A percentile compares a stretch with the other conserved stretches of the same genome.
Evolutionary conservation across 2,888 invertebrate species (phyloP).

Genomic region (Julus scanicus): DNA sequence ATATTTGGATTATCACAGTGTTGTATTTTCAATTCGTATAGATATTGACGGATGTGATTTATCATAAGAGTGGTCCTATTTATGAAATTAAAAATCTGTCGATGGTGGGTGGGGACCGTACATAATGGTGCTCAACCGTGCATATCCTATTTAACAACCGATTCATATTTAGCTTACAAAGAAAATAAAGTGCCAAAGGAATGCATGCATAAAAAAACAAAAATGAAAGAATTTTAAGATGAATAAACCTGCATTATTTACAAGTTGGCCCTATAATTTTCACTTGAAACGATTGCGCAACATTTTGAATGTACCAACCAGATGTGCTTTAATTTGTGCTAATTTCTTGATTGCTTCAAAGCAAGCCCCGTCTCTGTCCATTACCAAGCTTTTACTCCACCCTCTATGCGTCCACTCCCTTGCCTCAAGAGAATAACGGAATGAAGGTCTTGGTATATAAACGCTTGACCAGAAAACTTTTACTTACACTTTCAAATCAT

Average conservation of each 20-base stretch:
- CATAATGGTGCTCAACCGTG: conserved; percentile 22
- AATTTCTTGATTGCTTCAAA: conserved; percentile 46
- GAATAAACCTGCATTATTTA: not conserved
- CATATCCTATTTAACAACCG: not conserved
- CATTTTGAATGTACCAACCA: conserved; percentile 48
- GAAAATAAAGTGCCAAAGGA: conserved; percentile 1
- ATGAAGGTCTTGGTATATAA: conserved; percentile 52
- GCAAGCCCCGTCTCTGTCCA: conserved; percentile 45
- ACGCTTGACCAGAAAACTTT: conserved; percentile 47
- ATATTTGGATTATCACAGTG: too few species aligned
- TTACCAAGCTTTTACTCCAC: conserved; percentile 49
- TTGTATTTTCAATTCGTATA: not conserved
- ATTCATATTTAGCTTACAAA: not conserved
- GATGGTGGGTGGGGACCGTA: conserved; percentile 8
- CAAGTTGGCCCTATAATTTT: conserved; percentile 44
- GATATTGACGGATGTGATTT: not conserved
- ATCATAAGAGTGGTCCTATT: conserved; percentile 7
- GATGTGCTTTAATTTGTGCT: conserved; percentile 48
- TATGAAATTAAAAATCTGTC: not conserved
- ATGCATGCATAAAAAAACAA: not conserved
- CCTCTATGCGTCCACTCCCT: conserved; percentile 49
- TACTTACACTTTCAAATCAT: conserved; percentile 46
- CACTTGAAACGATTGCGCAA: conserved; percentile 37
- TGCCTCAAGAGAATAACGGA: conserved; percentile 30
- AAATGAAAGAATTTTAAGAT: conserved; percentile 37